Evolutionary conservation across 2,113 vertebrate genomes (phyloP), one percentile per base, ranked within the genome.

Genomic region (Centropus unirufus): DNA sequence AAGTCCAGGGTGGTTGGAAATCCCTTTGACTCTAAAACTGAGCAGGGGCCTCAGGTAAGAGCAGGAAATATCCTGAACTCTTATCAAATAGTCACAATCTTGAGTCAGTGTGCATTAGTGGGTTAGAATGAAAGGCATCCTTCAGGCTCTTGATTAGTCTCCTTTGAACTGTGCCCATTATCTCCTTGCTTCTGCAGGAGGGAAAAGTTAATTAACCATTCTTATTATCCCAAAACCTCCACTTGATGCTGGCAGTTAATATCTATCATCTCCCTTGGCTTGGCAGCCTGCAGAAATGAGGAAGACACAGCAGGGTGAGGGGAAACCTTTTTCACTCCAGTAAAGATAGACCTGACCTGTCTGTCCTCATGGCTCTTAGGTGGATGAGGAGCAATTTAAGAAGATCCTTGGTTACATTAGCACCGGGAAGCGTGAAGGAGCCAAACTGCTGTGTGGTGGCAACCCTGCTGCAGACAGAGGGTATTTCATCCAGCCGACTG

Each of bases 401-500:
- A 99, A 99, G 98, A 98, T 99, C 73, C 98, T 99, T 4, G 98
- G 99, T 44, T 99, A 99, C 94, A 99, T 99, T 87, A 97, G 96
- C 72, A 95, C 80, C 0, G 99, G 99, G 42, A 99, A 99, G 95
- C 92, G 96, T 17, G 99, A 99, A 86, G 99, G 99, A 29, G 99
- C 99, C 12, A 99, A 98, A 88, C 97, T 99, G 72, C 97, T 99
- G 97, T 99, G 99, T 74, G 99, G 99, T 14, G 99, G 99, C 24
- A 98, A 96, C 12, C 95, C 97, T 0, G 99, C 99, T 20, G 98
- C 98, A 8, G 99, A 99, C 85, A 98, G 97, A 39, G 99, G 99
- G n/a, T 99, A 98, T 95, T 99, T 99, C 92, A 98, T 99, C 97
- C 99, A 99, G 93, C 99, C 99, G 12, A 99, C 99, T 0, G 97